phyloP scores from a whole-genome alignment of 2,888 invertebrate species.

The Metalampra italica region DNA sequence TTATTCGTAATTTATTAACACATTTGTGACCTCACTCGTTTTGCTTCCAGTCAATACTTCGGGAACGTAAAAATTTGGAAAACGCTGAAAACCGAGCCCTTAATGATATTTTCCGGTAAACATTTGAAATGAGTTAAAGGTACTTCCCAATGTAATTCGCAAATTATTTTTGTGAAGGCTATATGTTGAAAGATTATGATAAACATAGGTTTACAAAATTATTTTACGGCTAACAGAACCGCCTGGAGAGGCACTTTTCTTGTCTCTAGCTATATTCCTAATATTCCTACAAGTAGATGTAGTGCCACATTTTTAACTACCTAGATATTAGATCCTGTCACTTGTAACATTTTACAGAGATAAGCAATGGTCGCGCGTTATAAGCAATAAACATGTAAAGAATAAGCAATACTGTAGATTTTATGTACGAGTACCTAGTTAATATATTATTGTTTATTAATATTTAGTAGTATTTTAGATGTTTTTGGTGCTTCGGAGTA shows the following conservation, averaged over 20 bases:
- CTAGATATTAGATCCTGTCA: constrained; percentile 33
- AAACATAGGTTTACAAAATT: neutral
- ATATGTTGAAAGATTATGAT: neutral
- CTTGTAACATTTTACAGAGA: constrained; percentile 39
- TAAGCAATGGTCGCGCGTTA: constrained; percentile 58
- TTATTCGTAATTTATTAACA: too few species aligned
- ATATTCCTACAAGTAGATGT: constrained; percentile 53
- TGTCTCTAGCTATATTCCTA: constrained; percentile 44
- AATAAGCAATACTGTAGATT: constrained; percentile 69
- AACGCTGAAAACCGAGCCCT: too few species aligned
- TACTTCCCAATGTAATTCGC: too few species aligned
- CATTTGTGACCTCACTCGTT: too few species aligned
- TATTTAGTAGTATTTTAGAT: constrained; percentile 59
- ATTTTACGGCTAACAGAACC: neutral
- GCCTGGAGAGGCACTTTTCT: constrained; percentile 40
- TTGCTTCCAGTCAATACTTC: too few species aligned
- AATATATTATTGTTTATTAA: constrained; percentile 46
- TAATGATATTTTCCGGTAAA: too few species aligned
- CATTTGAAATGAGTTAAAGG: too few species aligned
- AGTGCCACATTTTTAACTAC: constrained; percentile 58
- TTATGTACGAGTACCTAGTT: constrained; percentile 37
- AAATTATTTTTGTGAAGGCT: too few species aligned
- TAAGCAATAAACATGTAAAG: constrained; percentile 72
- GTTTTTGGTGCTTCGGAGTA: constrained; percentile 70
- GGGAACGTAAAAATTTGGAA: too few species aligned